Evolutionary conservation across 2,797 vertebrate genomes (phyloP), one percentile per base, ranked within the genome.

Genomic region (Semaprochilodus insignis): DNA sequence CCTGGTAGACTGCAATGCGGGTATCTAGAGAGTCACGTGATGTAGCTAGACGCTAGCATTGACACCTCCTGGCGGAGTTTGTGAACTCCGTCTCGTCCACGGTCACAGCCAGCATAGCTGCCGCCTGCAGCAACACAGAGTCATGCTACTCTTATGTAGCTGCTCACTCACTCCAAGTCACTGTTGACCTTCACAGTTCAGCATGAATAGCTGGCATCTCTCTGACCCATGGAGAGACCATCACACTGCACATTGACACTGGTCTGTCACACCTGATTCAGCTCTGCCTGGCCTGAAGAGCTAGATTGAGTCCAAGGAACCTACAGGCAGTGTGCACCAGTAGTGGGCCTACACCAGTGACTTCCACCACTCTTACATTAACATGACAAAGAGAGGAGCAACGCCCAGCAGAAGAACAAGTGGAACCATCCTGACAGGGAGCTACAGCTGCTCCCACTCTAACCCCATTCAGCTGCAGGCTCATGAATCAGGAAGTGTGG

Each of bases 341-440:
- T 10, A 60, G n/a, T 60, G n/a, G 21, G 17, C 14, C 14, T 6
- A 57, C 6, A 21, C 54, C 19, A 57, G 54, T 19, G 19, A 57
- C 54, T 4, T 21, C 15, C 6, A 36, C 19, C 6, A 23, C 55
- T 15, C 77, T 85, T 74, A 57, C 70, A 69, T 8, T 40, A 60
- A 11, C 70, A 25, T 77, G 69, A 66, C 55, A 1, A 87, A 79
- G 85, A 73, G 79, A 57, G 54, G 72, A 79, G 88, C 85, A 90
- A 93, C 91, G 85, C 91, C 92, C 88, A 85, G 83, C 82, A 31
- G 78, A 79, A 83, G 83, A 93, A 92, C 89, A 85, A 87, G 89
- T 81, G 81, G 65, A 90, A 88, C 83, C 63, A 87, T 55, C 71
- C 57, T 74, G 44, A 83, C 62, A 77, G 69, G 80, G 15, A 85